Base-by-base conservation (phyloP, 2,888 invertebrate species). In the Cylloceria caligata region DNA sequence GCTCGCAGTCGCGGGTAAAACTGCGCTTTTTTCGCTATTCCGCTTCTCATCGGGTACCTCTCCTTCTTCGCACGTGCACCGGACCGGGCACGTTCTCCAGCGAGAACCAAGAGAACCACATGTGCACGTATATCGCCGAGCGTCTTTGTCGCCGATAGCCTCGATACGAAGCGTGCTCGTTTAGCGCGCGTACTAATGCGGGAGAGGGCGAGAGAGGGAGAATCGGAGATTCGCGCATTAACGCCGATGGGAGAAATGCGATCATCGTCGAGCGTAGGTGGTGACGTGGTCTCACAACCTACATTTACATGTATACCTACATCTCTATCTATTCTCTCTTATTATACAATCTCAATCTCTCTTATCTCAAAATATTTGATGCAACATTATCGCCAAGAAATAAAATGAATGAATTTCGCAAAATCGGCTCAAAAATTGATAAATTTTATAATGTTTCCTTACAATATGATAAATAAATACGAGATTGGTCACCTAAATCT, bases 251-350 rank as follows among this genome's bases (percentile, higher is more conserved):
- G 67, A 78, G 81, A 83, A 83, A 81, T 83, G 83, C 81, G 81
- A 81, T 81, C 81, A 83, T 75, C 81, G 78, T 62, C 81, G 67
- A 78, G 81, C 81, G 78, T 78, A 79, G 74, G 81, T 74, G 78
- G 78, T 76, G 80, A 80, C 72, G 81, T 81, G 71, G 75, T 82
- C 60, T 49, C 74, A 16, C 36, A 67, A 75, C 36, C 49, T 65
- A 57, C 64, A 83, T 77, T 55, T 81, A 39, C 49, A 19, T 42
- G 16, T 49, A 16, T 30, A 24, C 30, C 19, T 36, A 71, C 60
- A 67, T 75, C 16, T 30, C 45, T 9, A 68, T 49, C 11, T n/a
- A 45, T 79, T 71, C 16, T 5, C 55, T 52, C 42, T 47, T 47
- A 36, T 75, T 67, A 64, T 74, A 60, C 57, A 49, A 74, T 42